phyloP scores from a whole-genome alignment of 2,113 vertebrate genomes.

The Perca schrenkii region DNA sequence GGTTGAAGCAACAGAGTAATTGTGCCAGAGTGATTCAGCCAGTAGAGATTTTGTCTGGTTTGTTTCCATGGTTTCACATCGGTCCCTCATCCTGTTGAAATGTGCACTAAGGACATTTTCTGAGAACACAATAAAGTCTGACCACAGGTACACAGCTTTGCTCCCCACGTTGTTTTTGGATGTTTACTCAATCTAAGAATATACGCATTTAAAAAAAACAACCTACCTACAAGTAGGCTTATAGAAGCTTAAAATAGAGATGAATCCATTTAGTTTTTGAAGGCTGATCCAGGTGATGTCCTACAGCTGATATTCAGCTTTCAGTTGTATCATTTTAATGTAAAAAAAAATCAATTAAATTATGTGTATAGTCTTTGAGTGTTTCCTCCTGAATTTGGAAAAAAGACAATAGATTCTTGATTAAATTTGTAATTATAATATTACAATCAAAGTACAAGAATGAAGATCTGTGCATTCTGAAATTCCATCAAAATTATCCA shows the following conservation, averaged over 20 bases:
- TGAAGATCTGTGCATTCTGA: not conserved
- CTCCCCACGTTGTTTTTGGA: conserved; percentile 4
- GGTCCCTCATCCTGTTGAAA: conserved; percentile 53
- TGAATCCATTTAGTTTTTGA: not conserved
- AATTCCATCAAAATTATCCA: not conserved
- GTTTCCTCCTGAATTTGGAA: no score
- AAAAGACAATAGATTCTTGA: not conserved
- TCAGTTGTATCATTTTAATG: not conserved
- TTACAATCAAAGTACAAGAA: not conserved
- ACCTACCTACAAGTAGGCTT: not conserved
- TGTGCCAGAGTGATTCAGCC: conserved; percentile 64
- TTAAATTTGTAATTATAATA: not conserved
- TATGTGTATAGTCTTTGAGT: not conserved
- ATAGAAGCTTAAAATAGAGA: not conserved
- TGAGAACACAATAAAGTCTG: conserved; percentile 47
- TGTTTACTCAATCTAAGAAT: not conserved
- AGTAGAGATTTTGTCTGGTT: conserved; percentile 54
- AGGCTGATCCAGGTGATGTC: not conserved
- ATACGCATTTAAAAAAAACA: not conserved
- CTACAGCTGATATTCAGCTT: not conserved
- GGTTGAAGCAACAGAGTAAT: conserved; percentile 55
- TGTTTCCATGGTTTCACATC: conserved; percentile 79
- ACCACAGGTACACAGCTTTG: conserved; percentile 21
- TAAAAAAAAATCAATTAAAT: no score
- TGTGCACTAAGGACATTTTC: conserved; percentile 58